Base-by-base conservation (phyloP, 37 sponge, comb jelly and placozoan genomes). In the Hexactinellida sp. region DNA sequence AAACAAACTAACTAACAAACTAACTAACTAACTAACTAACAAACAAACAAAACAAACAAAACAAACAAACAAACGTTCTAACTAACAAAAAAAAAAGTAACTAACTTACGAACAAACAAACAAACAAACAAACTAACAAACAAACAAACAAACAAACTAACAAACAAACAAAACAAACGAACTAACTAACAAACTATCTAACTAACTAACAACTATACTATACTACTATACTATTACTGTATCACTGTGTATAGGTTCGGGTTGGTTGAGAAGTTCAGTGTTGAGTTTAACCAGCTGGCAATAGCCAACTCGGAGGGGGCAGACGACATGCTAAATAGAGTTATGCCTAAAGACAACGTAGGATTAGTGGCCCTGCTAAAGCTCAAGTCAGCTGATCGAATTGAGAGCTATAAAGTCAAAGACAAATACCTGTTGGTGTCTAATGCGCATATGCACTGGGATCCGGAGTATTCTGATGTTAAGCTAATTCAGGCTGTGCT, bases 371-470 rank as follows among this genome's bases (percentile, higher is more conserved):
- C 87, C 41, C 89, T 95, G 21, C 86, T 97, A 24, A 91, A 93
- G 51, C 76, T 63, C 19, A 63, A 63, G 13, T 23, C 34, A n/a
- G 76, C 3, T 63, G 30, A n/a, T 63, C 5, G 28, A 23, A 28
- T 3, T 83, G 84, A 10, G 21, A 28, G 39, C 21, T 13, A 3
- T 1, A 19, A 83, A 28, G 37, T 92, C 83, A 89, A 89, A 54
- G 88, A 86, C 3, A 91, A 88, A 35, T 88, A 94, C 41, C 36
- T 97, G 32, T 63, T 97, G 5, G 93, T 97, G 13, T 85, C 94
- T 83, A 97, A 97, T 55, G 90, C 92, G 25, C 98, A 97, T 93
- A 97, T 97, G 32, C 94, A 94, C 88, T 97, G 98, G 98, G 98
- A 97, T 86, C 98, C 98, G 0, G 98, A 97, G 84, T 97, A 87